Base-by-base conservation (phyloP, 30 jellyfish, hydroid and myxozoan genomes). In the Aurelia coerulea region DNA sequence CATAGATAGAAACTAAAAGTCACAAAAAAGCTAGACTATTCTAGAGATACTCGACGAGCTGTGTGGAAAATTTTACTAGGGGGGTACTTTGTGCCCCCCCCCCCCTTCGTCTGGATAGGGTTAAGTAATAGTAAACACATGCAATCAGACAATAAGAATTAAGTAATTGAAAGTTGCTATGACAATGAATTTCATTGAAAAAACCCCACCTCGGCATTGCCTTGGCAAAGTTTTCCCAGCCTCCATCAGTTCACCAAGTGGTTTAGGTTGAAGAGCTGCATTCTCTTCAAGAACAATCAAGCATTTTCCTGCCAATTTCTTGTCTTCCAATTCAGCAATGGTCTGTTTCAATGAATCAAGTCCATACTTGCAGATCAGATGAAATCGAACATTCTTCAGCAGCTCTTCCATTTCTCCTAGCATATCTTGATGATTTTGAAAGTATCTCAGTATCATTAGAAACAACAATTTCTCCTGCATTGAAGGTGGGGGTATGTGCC, bases 401-500 rank as follows among this genome's bases (percentile, higher is more conserved):
- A 80, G 90, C 23, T n/a, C 50, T 4, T 49, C 46, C 3, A 80
- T 16, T 15, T 54, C 62, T 11, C 35, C 81, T 63, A 10, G 18
- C 12, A 42, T 29, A 3, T 66, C 17, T 4, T 13, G 14, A 34
- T 31, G 76, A 39, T 19, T 17, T 46, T 78, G 46, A 15, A 64
- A 74, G 68, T 63, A 80, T 35, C 52, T 80, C 81, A 80, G 5
- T 9, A 80, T 51, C 3, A 73, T 58, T 65, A 12, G 54, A 51
- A 64, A 80, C 14, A 80, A 2, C 14, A 80, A 39, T 60, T 39
- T 80, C 50, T 80, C 90, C 68, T 80, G 90, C 17, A 80, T 64
- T 10, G 90, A 80, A 8, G 74, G n/a, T 16, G 90, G 90, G 4
- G 81, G 81, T 9, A 65, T 18, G 18, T n/a, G 23, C 12, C 53